Conservation (phyloP, 2,797 vertebrate species). For the Epinephelus coioides region DNA sequence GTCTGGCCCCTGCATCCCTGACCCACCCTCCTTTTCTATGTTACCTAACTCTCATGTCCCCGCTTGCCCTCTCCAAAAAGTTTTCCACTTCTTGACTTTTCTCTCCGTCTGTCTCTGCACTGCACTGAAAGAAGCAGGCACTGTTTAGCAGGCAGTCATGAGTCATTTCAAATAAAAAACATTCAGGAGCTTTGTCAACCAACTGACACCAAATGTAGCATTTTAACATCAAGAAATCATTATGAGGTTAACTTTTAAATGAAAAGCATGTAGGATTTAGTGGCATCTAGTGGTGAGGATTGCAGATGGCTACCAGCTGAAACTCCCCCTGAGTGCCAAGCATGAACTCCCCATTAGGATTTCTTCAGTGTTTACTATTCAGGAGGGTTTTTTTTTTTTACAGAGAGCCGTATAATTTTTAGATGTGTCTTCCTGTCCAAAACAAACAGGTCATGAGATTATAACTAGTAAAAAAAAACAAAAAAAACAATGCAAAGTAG, state of each 20-base stretch:
- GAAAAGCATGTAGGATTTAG: too few species aligned
- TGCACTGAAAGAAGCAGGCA: constrained; percentile 2
- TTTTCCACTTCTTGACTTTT: constrained; percentile 19
- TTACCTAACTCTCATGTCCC: constrained; percentile 59
- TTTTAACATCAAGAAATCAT: constrained; percentile 34
- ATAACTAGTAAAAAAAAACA: too few species aligned
- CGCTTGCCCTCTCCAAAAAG: constrained; percentile 28
- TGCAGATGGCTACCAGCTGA: too few species aligned
- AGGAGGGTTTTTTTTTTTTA: too few species aligned
- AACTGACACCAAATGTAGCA: constrained; percentile 24
- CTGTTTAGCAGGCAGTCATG: constrained; percentile 18
- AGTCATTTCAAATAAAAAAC: constrained; percentile 18
- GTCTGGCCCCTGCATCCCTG: constrained; percentile 34
- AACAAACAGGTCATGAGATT: too few species aligned
- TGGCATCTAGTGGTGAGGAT: too few species aligned
- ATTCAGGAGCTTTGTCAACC: constrained; percentile 13
- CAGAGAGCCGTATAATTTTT: too few species aligned
- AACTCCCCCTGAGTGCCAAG: too few species aligned
- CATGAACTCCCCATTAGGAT: too few species aligned
- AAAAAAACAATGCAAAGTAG: too few species aligned
- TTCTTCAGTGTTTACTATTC: too few species aligned
- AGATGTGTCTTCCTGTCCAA: too few species aligned
- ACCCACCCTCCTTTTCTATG: constrained; percentile 33
- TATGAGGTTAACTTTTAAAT: not conserved
- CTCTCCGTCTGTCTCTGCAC: not conserved